Conservation (phyloP, 2,113 vertebrate genomes). For the Heterocephalus glaber region DNA sequence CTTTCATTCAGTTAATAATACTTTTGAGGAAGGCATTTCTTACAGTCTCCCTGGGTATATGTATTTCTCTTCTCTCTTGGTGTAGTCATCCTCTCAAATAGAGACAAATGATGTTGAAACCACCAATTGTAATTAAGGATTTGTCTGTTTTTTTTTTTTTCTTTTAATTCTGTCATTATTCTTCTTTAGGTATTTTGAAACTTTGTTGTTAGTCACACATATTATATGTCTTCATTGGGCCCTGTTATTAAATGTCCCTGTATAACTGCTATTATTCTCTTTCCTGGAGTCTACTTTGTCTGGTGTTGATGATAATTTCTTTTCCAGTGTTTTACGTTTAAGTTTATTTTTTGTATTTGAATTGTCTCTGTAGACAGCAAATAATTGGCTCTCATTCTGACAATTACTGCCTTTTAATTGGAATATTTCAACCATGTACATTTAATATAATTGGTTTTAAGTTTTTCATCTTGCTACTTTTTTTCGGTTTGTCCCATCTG, state of each 20-base stretch:
- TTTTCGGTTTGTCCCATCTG: not conserved
- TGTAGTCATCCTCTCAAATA: not conserved
- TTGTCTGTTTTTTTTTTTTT: not conserved
- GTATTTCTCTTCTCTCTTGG: not conserved
- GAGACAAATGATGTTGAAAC: not conserved
- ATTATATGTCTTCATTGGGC: not conserved
- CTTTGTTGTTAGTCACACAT: not conserved
- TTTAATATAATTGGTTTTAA: slow-evolving; percentile 22
- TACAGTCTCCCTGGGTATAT: not conserved
- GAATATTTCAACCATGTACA: not conserved
- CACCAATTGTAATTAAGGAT: not conserved
- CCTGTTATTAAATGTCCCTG: not conserved
- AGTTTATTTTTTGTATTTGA: not conserved
- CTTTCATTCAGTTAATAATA: not conserved
- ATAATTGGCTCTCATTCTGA: not conserved
- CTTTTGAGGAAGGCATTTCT: not conserved
- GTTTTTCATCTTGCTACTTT: not conserved
- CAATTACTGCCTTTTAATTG: not conserved
- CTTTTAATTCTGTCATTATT: not conserved
- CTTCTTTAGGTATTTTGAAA: not conserved
- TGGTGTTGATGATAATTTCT: not conserved
- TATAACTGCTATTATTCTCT: not conserved
- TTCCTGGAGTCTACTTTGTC: slow-evolving; percentile 1
- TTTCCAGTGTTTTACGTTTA: not conserved
- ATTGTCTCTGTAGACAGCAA: not conserved